Percentiles rank a stretch among this genome's conserved stretches.
Evolutionary conservation across 2,888 invertebrate genomes (phyloP).

Genomic region (Eupeodes latifasciatus): DNA sequence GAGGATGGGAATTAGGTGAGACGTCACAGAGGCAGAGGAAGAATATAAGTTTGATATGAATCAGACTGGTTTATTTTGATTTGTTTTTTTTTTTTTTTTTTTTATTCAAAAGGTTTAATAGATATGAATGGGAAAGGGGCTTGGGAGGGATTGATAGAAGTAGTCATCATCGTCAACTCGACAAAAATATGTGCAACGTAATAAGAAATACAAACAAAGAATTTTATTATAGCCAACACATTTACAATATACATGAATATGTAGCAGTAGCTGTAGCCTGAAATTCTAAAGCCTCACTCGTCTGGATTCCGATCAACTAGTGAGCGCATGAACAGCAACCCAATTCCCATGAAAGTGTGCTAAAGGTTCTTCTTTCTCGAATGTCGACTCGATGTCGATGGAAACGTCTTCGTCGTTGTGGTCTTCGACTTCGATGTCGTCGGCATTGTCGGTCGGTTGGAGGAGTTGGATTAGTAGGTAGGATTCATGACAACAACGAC

Average conservation of each 20-base stretch:
- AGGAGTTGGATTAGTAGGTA: not conserved
- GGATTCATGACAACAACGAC: conserved; percentile 8
- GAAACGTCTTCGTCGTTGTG: no score
- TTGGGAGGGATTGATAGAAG: not conserved
- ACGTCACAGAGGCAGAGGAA: not conserved
- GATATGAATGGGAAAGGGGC: not conserved
- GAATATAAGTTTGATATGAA: conserved; percentile 48
- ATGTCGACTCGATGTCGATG: no score
- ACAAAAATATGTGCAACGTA: conserved; percentile 62
- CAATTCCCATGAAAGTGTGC: conserved; percentile 76
- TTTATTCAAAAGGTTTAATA: not conserved
- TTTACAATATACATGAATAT: conserved; percentile 9
- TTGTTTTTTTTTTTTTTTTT: not conserved
- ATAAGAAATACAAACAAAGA: conserved; percentile 48
- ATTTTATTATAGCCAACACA: conserved; percentile 18
- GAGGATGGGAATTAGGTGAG: not conserved
- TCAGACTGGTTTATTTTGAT: conserved; percentile 54
- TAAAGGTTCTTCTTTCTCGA: conserved; percentile 53
- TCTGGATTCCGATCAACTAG: conserved; percentile 75
- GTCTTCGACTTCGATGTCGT: conserved; percentile 18
- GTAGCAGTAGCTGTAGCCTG: not conserved
- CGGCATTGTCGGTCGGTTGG: not conserved
- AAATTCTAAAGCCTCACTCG: conserved; percentile 21
- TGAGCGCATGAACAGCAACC: conserved; percentile 77
- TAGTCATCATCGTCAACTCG: conserved; percentile 31